These are phyloP conservation scores for Ephialtes manifestator DNA, from an alignment of 2,888 invertebrate species.

Conservation along the genomic window DNA sequence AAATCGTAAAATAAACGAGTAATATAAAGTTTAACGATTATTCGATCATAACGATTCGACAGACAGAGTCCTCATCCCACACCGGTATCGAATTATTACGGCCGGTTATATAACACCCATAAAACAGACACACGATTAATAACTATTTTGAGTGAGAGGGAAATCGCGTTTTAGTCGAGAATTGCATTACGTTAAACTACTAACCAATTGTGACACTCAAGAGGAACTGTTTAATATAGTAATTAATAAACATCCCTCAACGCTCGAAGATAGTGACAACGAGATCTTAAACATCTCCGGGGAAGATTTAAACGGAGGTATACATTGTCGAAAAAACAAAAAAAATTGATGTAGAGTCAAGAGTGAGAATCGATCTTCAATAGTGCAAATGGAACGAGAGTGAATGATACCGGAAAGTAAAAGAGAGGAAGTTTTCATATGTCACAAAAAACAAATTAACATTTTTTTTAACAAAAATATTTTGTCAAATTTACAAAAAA, in stretches of 20 bases:
- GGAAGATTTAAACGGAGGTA: slow-evolving; percentile 61
- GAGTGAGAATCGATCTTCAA: neutral
- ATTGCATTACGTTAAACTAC: slow-evolving; percentile 30
- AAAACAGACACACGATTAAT: slow-evolving; percentile 22
- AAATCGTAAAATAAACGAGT: slow-evolving; percentile 26
- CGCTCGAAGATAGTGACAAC: slow-evolving; percentile 39
- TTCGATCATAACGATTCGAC: slow-evolving; percentile 33
- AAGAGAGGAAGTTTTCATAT: slow-evolving; percentile 14
- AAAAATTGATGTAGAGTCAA: neutral
- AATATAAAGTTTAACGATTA: slow-evolving; percentile 20
- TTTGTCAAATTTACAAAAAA: too few species aligned
- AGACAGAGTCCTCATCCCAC: neutral
- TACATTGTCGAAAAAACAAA: slow-evolving; percentile 29
- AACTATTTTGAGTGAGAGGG: neutral
- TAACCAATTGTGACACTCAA: slow-evolving; percentile 15
- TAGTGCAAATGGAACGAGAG: slow-evolving; percentile 15
- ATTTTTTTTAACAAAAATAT: too few species aligned
- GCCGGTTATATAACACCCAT: neutral
- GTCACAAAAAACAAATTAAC: too few species aligned
- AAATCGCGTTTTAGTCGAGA: slow-evolving; percentile 43
- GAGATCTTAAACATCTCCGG: slow-evolving; percentile 36
- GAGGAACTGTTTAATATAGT: slow-evolving; percentile 12
- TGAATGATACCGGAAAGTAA: slow-evolving; percentile 22
- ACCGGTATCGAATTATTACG: neutral
- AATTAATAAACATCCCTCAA: slow-evolving; percentile 24